Base-by-base conservation (phyloP, 2,797 vertebrate species). In the Onychomys leucogaster region DNA sequence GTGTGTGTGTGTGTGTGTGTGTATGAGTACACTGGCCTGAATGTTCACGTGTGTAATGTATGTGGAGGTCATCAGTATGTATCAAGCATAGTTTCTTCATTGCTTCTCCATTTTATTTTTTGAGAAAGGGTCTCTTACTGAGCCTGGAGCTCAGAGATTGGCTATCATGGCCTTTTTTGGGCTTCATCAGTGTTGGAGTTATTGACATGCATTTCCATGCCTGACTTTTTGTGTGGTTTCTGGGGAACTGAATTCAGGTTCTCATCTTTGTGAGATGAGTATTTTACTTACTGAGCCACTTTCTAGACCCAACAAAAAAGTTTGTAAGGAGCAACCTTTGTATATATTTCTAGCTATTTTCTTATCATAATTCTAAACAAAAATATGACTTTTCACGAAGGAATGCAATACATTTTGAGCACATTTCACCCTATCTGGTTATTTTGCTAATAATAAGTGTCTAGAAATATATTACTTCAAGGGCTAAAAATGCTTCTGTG, bases 401-500 rank as follows among this genome's bases (percentile, higher is more conserved):
- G 49, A 37, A 41, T 75, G 17, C 12, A 43, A 41, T 71, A 17
- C 6, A 57, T 10, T 32, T 73, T 73, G 67, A 57, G 14, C 52
- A 41, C 11, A 57, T 41, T 49, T 49, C 14, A 55, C n/a, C 67
- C 37, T 46, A 19, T 29, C 8, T 78, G 12, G 3, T 19, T 87
- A 87, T 52, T 88, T 63, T 90, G 57, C 55, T 63, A 71, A 82
- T 11, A 43, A 34, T 21, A 76, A 29, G 55, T 76, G 37, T 93
- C 17, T 43, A 90, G 46, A 95, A 91, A 61, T 29, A 3, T 27
- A 63, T 16, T 49, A 75, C 3, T 41, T 73, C 21, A 80, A 93
- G 90, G 46, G 25, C 46, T 83, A 83, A 90, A 95, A 55, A 88
- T 82, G n/a, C 8, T 49, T 91, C 73, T 77, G 59, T 52, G 46